phyloP scores from a whole-genome alignment of 92 coral and sea anemone genomes.

The Scolanthus callimorphus region DNA sequence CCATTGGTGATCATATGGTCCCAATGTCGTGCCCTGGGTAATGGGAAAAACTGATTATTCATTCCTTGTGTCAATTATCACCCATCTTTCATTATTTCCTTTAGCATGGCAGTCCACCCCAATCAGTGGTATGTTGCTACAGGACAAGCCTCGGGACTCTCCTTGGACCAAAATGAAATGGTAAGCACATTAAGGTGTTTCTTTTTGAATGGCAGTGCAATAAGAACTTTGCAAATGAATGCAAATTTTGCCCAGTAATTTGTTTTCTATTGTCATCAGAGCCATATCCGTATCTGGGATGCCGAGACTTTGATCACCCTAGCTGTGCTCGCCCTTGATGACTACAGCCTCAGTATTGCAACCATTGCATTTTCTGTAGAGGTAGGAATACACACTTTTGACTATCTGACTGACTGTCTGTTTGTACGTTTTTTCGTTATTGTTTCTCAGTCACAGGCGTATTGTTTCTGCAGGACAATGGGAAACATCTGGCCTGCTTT shows the following conservation, averaged over 20 bases:
- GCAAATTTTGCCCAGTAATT: no score
- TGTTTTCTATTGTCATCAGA: no score
- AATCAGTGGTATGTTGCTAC: constrained; percentile 94
- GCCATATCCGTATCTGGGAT: constrained; percentile 90
- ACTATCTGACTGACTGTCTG: no score
- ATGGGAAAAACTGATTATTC: not conserved
- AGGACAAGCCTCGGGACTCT: constrained; percentile 78
- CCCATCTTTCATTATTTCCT: no score
- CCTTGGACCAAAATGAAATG: constrained; percentile 85
- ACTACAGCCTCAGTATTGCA: constrained; percentile 58
- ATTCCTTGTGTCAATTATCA: no score
- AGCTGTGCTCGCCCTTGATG: constrained; percentile 68
- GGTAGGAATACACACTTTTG: no score
- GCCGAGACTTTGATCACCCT: constrained; percentile 85
- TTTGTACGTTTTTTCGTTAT: no score
- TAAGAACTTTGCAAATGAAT: no score
- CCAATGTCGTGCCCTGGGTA: not conserved
- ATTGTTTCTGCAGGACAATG: constrained; percentile 86
- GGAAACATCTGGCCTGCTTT: constrained; percentile 62
- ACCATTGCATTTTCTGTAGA: constrained; percentile 73
- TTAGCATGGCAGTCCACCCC: constrained; percentile 77
- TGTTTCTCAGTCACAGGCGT: no score
- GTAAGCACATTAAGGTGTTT: no score
- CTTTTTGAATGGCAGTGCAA: no score
- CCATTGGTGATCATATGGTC: no score